Conservation (phyloP, 2,888 invertebrate species). For the Elysia crispata region DNA sequence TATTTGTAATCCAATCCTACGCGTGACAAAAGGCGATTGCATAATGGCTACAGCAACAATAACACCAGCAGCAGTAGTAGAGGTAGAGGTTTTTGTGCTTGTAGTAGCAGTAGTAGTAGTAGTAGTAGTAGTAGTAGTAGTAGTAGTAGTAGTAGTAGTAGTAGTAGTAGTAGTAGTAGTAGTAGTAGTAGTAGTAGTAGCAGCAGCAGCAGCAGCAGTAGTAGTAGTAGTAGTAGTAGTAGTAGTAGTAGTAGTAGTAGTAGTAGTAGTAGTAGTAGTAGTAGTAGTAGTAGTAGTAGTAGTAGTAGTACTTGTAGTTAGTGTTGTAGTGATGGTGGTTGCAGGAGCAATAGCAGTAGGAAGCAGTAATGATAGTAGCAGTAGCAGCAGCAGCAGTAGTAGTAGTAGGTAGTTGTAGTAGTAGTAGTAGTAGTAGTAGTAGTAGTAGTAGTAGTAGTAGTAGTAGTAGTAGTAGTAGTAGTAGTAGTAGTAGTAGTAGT, state of each 20-base stretch:
- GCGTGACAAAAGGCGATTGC: too few relatives aligned
- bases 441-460: slow-evolving; percentile 46
- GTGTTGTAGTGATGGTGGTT: slow-evolving; percentile 30
- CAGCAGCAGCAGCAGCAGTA: slow-evolving; percentile 24
- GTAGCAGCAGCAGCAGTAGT: slow-evolving; percentile 25
- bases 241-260: slow-evolving; percentile 39
- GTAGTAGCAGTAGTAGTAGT: too few relatives aligned
- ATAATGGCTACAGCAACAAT: too few relatives aligned
- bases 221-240: slow-evolving; percentile 29
- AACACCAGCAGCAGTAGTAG: too few relatives aligned
- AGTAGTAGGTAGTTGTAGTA: too few relatives aligned
- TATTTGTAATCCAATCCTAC: too few relatives aligned
- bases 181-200: slow-evolving; percentile 36
- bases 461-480: slow-evolving; percentile 35
- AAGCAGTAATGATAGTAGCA: slow-evolving; percentile 34
- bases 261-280: slow-evolving; percentile 16
- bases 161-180: slow-evolving; percentile 39
- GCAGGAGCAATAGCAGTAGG: slow-evolving; percentile 33
- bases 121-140: slow-evolving; percentile 41
- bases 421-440: slow-evolving; percentile 20
- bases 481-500: slow-evolving; percentile 38
- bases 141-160: slow-evolving; percentile 41
- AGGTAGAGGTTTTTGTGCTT: not conserved
- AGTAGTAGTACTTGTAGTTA: slow-evolving; percentile 30
- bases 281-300: slow-evolving; percentile 24